Conservation (phyloP, 2,797 vertebrate species). For the Amniataba percoides region DNA sequence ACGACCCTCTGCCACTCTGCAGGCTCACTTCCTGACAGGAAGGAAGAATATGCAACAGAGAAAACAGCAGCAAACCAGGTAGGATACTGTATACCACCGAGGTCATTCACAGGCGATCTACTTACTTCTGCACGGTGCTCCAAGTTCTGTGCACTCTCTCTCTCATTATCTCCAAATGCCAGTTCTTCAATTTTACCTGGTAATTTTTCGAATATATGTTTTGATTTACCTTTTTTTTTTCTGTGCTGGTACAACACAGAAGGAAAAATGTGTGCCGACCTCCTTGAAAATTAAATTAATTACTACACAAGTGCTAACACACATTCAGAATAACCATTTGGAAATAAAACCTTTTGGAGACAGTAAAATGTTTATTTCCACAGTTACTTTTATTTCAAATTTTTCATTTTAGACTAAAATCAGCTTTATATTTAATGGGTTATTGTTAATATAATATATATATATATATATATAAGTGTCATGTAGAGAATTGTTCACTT, state of each 20-base stretch:
- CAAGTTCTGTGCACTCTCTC: background rate
- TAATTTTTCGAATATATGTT: background rate
- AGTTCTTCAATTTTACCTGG: background rate
- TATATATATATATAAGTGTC: no score
- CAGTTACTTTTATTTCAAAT: background rate
- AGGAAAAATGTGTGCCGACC: background rate
- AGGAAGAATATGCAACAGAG: background rate
- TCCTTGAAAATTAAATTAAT: background rate
- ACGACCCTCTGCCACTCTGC: slow-evolving; percentile 2
- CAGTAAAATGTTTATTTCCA: background rate
- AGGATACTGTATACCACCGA: background rate
- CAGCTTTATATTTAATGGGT: background rate
- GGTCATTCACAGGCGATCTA: background rate
- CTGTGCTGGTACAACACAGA: background rate
- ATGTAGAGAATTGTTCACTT: no score
- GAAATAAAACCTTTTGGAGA: background rate
- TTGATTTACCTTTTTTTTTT: background rate
- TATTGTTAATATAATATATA: no score
- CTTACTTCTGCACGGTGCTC: background rate
- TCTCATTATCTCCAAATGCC: background rate
- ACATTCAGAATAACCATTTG: background rate
- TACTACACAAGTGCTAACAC: background rate
- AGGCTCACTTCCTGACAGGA: slow-evolving; percentile 8
- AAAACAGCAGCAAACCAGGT: background rate
- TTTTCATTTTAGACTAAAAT: background rate